Evolutionary conservation across 2,888 invertebrate genomes (phyloP), one percentile per base, ranked within the genome.

Genomic region (Metalampra italica): DNA sequence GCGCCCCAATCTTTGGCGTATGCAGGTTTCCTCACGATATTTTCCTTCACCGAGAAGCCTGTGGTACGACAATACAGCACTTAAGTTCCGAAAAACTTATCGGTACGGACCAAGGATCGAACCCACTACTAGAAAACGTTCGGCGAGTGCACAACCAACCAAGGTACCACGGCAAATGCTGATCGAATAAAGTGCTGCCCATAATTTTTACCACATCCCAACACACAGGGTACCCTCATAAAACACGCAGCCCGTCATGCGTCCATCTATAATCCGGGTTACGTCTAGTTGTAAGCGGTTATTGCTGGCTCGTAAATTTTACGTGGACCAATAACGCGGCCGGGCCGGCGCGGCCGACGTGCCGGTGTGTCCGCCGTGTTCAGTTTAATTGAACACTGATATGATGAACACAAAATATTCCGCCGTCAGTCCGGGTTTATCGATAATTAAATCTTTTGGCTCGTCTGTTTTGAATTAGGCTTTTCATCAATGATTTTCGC

Each of bases 291-390:
- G 71, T 68, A 74, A 70, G 71, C 71, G 62, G 78, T 71, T 70
- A 68, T 65, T 62, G 66, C 66, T 57, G 59, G 70, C 60, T 75
- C 75, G 78, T 82, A 78, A 83, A 84, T 82, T 81, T 80, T 67
- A 71, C 75, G 70, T 74, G 75, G 67, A 66, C 75, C 79, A 82
- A 83, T 85, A 84, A 70, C 74, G 36, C 36, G n/a, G 22, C n/a
- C 32, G 32, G 74, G 64, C 61, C 48, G 32, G 8, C 9, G 39
- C 14, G 57, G 71, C 68, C 64, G 62, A 68, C 62, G 68, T 66
- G 63, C 66, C 56, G 68, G 62, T 55, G 53, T 62, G 61, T 67
- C 57, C 54, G 55, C 57, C 71, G 56, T 80, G 79, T 76, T 67
- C 68, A 61, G 60, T 69, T 78, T 76, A 77, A 82, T 82, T 82